Conservation (phyloP, 2,888 invertebrate species). For the Pilophorus perplexus region DNA sequence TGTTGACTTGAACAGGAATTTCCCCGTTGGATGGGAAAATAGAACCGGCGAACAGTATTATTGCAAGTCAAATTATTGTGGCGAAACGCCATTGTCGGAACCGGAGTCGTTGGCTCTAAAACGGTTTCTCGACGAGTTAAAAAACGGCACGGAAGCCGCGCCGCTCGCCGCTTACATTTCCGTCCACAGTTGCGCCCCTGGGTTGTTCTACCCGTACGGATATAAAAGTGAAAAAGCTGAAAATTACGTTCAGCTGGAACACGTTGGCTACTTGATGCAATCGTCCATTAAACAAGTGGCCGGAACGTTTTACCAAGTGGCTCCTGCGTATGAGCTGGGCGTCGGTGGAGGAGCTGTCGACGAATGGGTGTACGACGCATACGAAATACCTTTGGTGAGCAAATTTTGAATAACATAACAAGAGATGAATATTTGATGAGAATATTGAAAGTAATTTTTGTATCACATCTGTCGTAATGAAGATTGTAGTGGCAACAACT, state of each 20-base stretch:
- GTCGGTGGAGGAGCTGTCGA: neutral
- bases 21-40: neutral
- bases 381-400: too few species aligned
- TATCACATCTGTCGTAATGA: too few species aligned
- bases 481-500: too few species aligned
- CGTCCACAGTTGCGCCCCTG: conserved; percentile 1
- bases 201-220: conserved; percentile 2
- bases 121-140: neutral
- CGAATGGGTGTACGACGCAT: too few species aligned
- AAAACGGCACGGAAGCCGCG: neutral
- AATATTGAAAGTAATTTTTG: too few species aligned
- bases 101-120: neutral
- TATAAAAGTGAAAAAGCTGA: too few species aligned
- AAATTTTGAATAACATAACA: too few species aligned
- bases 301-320: neutral
- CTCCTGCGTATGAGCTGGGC: neutral
- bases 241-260: too few species aligned
- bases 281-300: neutral
- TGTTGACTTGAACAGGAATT: conserved; percentile 10
- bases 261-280: too few species aligned
- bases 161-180: neutral
- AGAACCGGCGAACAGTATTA: neutral
- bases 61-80: neutral
- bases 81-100: neutral
- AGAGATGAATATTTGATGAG: too few species aligned